phyloP scores from a whole-genome alignment of 2,888 invertebrate species.

The Heterodera filipjevi region DNA sequence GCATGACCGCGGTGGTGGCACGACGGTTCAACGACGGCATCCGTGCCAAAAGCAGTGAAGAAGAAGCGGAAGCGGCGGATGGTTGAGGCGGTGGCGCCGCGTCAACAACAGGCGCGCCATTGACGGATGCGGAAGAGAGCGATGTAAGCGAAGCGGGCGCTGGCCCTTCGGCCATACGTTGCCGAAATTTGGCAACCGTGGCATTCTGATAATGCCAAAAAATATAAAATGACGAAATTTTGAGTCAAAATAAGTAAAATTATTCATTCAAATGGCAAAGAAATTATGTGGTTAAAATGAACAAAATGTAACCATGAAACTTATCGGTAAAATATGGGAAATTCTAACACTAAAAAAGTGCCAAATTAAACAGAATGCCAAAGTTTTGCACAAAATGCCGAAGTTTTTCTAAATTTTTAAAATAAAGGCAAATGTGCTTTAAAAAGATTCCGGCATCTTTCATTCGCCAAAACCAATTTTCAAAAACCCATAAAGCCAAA shows the following conservation, averaged over 20 bases:
- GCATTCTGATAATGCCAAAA: conserved; percentile 11
- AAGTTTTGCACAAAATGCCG: no score
- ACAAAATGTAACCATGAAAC: no score
- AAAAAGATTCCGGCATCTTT: background rate
- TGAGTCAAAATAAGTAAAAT: background rate
- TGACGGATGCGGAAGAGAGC: conserved; percentile 1
- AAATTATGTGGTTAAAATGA: no score
- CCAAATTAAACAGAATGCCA: no score
- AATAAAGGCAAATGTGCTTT: no score
- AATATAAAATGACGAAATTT: background rate
- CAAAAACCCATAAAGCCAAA: background rate
- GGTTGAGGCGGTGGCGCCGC: background rate
- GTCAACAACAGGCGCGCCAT: no score
- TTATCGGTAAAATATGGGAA: no score
- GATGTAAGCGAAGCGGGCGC: background rate
- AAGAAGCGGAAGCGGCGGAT: background rate
- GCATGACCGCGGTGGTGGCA: conserved; percentile 19
- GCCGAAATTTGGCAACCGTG: conserved; percentile 27
- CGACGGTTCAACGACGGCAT: conserved; percentile 23
- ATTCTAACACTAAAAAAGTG: no score
- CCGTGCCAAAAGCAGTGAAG: conserved; percentile 6
- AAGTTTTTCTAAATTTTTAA: no score
- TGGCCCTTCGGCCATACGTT: conserved; percentile 20
- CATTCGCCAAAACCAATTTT: background rate
- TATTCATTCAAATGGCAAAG: no score